phyloP scores from a whole-genome alignment of 2,797 vertebrate species.

The Tolypeutes matacus region DNA sequence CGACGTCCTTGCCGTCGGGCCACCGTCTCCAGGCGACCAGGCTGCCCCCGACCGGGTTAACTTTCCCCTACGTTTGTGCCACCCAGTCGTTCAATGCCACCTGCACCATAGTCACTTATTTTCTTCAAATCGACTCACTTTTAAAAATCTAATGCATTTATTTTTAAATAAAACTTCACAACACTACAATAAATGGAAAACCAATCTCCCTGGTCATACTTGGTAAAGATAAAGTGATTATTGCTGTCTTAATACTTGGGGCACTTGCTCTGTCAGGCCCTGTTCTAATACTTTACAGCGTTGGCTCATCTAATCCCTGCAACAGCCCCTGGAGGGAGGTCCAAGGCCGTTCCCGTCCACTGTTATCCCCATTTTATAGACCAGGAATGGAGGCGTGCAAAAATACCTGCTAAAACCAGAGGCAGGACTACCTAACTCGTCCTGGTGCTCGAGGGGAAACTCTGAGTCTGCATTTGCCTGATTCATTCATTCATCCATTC shows the following conservation, averaged over 20 bases:
- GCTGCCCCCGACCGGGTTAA: not conserved
- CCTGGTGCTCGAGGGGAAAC: accelerated
- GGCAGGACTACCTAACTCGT: accelerated
- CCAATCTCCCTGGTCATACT: no score
- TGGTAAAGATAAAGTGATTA: accelerated
- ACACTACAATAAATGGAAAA: not conserved
- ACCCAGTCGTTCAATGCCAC: accelerated
- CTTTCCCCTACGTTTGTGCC: accelerated
- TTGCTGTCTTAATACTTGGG: no score
- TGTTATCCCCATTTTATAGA: accelerated
- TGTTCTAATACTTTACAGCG: accelerated
- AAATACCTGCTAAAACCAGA: not conserved
- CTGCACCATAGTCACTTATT: not conserved
- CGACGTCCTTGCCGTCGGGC: accelerated
- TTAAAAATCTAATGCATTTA: not conserved
- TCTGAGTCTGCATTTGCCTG: not conserved
- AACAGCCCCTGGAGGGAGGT: accelerated
- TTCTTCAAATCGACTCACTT: not conserved
- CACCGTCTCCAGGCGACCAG: no score
- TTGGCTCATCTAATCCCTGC: not conserved
- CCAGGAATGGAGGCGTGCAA: not conserved
- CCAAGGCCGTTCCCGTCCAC: accelerated
- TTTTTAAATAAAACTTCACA: conserved; percentile 1
- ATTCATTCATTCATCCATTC: not conserved
- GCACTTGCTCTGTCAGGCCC: not conserved